Percentiles rank a stretch among this genome's conserved stretches.
Conservation (phyloP, 2,113 vertebrate genomes). For the Myotis lucifugus region DNA sequence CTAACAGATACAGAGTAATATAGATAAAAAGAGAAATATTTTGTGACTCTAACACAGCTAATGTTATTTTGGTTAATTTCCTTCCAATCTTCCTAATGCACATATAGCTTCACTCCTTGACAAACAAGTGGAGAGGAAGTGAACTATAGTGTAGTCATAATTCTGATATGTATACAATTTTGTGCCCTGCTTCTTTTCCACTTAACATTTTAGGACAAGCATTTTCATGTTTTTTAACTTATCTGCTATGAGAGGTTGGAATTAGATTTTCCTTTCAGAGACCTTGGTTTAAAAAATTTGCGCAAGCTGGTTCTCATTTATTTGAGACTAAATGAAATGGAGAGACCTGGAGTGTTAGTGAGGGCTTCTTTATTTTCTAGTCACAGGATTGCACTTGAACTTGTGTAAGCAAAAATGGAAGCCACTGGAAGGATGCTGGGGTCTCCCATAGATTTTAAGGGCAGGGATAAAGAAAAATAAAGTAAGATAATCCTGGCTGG, state of each 20-base stretch:
- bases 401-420: slow-evolving; percentile 7
- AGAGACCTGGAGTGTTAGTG: neutral
- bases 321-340: slow-evolving; percentile 37
- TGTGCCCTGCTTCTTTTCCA: neutral
- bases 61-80: slow-evolving; percentile 50
- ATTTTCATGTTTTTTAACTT: slow-evolving; percentile 30
- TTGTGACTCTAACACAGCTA: neutral
- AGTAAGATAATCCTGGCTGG: too few relatives aligned
- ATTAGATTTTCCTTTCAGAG: slow-evolving; percentile 50
- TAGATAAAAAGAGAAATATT: slow-evolving; percentile 29
- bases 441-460: neutral
- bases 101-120: neutral
- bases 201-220: slow-evolving; percentile 44
- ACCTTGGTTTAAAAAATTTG: slow-evolving; percentile 48
- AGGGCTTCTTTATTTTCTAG: slow-evolving; percentile 26
- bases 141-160: neutral
- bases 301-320: slow-evolving; percentile 14
- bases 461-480: neutral
- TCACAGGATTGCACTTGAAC: neutral
- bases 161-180: neutral
- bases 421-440: neutral
- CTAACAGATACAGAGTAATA: slow-evolving; percentile 1
- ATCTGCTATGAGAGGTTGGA: slow-evolving; percentile 9
- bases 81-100: neutral
- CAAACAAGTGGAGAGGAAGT: neutral